Evolutionary conservation across 2,113 vertebrate species (phyloP).

Genomic region (Pseudorhombus dupliciocellatus): DNA sequence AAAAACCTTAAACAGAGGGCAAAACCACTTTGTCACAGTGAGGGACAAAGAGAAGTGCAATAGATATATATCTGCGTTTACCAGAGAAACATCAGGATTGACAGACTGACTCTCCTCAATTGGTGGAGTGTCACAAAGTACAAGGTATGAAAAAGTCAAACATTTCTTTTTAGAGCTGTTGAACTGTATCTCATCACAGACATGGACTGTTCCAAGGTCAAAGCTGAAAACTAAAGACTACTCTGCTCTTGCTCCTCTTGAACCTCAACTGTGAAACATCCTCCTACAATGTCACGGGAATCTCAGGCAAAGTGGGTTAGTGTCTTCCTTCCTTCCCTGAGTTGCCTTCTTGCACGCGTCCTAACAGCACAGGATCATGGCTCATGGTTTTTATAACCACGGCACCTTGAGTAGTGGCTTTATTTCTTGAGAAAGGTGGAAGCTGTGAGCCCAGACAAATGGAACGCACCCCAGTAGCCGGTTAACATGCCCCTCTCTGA

Average conservation of each 20-base stretch:
- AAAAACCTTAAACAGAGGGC: too few relatives aligned
- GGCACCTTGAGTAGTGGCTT: not conserved
- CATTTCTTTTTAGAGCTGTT: too few relatives aligned
- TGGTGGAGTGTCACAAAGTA: too few relatives aligned
- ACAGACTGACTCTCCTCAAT: too few relatives aligned
- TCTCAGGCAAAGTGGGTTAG: not conserved
- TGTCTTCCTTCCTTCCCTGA: not conserved
- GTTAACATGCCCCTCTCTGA: constrained; percentile 43
- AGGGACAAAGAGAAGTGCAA: too few relatives aligned
- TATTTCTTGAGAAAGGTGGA: not conserved
- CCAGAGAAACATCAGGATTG: too few relatives aligned
- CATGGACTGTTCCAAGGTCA: not conserved
- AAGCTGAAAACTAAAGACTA: not conserved
- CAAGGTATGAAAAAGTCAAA: too few relatives aligned
- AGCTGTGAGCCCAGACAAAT: constrained; percentile 16
- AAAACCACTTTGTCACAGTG: too few relatives aligned
- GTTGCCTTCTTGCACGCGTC: not conserved
- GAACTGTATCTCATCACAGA: too few relatives aligned
- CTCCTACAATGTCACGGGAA: not conserved
- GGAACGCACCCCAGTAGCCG: constrained; percentile 21
- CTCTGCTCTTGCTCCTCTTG: not conserved
- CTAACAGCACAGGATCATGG: not conserved
- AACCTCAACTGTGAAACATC: not conserved
- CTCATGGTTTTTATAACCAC: not conserved
- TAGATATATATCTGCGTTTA: too few relatives aligned